Evolutionary conservation across 1,140 invertebrate genomes (phyloP).

Genomic region (Panagrolaimus sp.): DNA sequence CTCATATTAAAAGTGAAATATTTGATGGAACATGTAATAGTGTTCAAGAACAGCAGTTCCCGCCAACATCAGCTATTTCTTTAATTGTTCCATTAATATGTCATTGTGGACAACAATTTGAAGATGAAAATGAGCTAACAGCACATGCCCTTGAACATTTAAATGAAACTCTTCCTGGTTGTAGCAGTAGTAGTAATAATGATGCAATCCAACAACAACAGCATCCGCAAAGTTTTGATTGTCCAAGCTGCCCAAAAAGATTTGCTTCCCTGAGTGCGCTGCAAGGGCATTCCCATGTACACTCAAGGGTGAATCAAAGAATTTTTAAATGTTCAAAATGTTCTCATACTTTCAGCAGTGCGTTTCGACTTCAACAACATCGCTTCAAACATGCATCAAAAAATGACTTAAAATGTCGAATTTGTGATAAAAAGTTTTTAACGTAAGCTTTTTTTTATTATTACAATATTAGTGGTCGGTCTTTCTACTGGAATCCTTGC

Average conservation of each 20-base stretch:
- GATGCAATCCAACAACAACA: too few relatives aligned
- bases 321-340: conserved; percentile 23
- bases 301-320: conserved; percentile 17
- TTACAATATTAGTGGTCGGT: too few relatives aligned
- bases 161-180: conserved; percentile 17
- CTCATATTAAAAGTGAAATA: too few relatives aligned
- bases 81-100: conserved; percentile 16
- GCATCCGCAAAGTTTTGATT: not conserved
- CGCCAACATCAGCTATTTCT: not conserved
- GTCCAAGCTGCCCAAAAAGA: conserved; percentile 23
- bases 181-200: not conserved
- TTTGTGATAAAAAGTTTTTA: conserved; percentile 20
- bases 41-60: not conserved
- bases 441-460: not conserved
- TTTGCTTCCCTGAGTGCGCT: conserved; percentile 24
- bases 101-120: conserved; percentile 32
- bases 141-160: conserved; percentile 31
- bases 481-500: too few relatives aligned
- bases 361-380: conserved; percentile 13
- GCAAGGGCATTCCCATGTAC: conserved; percentile 24
- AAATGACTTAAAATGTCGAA: conserved; percentile 26
- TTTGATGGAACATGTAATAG: too few relatives aligned
- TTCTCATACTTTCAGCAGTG: conserved; percentile 6
- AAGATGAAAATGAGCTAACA: conserved; percentile 21
- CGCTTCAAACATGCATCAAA: conserved; percentile 18